Conservation (phyloP, 2,888 invertebrate species). For the Sinotaia quadrata region DNA sequence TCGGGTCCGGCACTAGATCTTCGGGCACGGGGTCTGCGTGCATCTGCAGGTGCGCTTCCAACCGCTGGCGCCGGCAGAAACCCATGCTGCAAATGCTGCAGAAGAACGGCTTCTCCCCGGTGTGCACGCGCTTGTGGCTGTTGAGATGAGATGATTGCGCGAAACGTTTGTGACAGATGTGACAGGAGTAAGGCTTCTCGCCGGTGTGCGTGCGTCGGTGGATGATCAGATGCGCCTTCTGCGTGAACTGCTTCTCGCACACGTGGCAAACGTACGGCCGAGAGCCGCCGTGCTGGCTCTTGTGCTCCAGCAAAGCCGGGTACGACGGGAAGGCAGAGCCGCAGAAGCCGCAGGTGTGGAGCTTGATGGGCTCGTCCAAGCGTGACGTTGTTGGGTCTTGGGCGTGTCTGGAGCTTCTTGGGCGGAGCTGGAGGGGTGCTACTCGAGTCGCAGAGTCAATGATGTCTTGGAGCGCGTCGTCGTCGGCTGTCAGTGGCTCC, state of each 20-base stretch:
- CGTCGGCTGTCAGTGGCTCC: conserved; percentile 16
- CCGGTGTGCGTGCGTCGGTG: conserved; percentile 38
- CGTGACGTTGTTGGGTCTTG: too few relatives aligned
- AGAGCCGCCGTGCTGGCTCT: conserved; percentile 35
- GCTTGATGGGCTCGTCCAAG: too few relatives aligned
- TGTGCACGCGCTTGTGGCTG: conserved; percentile 54
- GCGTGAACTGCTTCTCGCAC: conserved; percentile 40
- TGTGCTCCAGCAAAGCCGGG: conserved; percentile 35
- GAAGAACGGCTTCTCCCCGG: conserved; percentile 51
- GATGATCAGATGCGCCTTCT: conserved; percentile 40
- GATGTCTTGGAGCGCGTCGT: conserved; percentile 13
- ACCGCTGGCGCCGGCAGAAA: conserved; percentile 48
- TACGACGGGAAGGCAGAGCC: conserved; percentile 30
- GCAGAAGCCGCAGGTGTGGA: conserved; percentile 36
- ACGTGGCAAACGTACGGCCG: conserved; percentile 37
- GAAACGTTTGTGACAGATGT: conserved; percentile 53
- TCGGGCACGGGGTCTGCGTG: conserved; percentile 34
- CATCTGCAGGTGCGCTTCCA: conserved; percentile 48
- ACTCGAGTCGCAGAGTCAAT: conserved; percentile 14
- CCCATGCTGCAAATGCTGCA: conserved; percentile 51
- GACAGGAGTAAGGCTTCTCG: conserved; percentile 52
- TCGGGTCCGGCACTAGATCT: background rate
- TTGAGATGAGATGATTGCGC: conserved; percentile 54
- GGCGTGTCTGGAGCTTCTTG: conserved; percentile 18
- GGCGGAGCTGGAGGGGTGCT: conserved; percentile 21